A percentile compares a stretch with the other conserved stretches of the same genome.
Conservation (phyloP, 2,797 vertebrate genomes). For the Sarcoramphus papa region DNA sequence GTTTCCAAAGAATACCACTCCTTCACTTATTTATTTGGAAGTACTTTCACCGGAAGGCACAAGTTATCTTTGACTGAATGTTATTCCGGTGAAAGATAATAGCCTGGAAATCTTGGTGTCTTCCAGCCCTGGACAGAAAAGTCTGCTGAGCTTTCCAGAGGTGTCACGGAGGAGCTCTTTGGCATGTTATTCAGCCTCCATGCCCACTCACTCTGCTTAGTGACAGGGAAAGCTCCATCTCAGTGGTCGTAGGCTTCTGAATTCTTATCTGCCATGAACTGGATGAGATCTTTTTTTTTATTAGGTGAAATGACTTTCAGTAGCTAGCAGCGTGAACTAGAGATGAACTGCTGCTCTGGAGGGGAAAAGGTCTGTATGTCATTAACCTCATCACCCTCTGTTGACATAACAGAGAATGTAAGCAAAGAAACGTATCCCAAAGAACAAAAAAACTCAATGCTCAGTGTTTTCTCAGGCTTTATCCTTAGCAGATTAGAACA, state of each 20-base stretch:
- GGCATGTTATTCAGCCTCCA: not conserved
- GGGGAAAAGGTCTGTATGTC: not conserved
- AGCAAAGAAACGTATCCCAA: not conserved
- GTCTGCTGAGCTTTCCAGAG: not conserved
- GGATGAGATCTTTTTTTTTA: not conserved
- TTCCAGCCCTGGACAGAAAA: not conserved
- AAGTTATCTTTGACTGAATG: slow-evolving; percentile 1
- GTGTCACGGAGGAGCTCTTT: not conserved
- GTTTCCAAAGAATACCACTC: not conserved
- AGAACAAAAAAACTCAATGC: not conserved
- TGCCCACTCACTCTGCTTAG: not conserved
- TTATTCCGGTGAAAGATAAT: not conserved
- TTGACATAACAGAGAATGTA: slow-evolving; percentile 16
- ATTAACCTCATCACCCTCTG: slow-evolving; percentile 7
- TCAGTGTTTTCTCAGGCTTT: slow-evolving; percentile 17
- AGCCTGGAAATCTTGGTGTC: not conserved
- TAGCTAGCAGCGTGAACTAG: not conserved
- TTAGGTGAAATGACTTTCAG: not conserved
- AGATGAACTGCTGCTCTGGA: not conserved
- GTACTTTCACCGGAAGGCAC: not conserved
- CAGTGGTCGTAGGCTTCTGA: not conserved
- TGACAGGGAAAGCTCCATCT: not conserved
- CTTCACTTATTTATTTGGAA: slow-evolving; percentile 13
- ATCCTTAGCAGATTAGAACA: not conserved
- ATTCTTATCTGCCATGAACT: not conserved